These are phyloP conservation scores for Zoanthus gigantus DNA, from an alignment of 92 coral and sea anemone genomes.

Conservation along the genomic window DNA sequence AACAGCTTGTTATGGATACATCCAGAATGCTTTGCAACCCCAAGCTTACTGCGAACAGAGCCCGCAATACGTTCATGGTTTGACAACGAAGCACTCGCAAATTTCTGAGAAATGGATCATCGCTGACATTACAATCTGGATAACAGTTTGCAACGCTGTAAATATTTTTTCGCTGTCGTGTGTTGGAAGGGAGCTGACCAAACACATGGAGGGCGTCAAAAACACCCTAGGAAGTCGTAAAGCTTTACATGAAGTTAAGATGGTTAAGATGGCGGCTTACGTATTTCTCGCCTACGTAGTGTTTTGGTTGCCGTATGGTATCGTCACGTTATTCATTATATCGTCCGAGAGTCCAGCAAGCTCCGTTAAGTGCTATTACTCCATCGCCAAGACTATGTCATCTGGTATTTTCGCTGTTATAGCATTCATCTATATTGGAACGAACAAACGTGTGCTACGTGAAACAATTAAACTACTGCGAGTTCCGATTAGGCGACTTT, in stretches of 20 bases:
- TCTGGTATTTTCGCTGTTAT: conserved; percentile 27
- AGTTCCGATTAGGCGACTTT: conserved; percentile 1
- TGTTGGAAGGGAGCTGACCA: conserved; percentile 35
- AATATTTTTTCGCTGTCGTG: conserved; percentile 24
- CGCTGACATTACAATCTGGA: conserved; percentile 34
- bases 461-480: not conserved
- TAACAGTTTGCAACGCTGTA: conserved; percentile 19
- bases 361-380: conserved; percentile 6
- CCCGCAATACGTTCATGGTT: not conserved
- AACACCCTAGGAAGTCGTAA: conserved; percentile 20
- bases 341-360: not conserved
- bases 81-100: conserved; percentile 20
- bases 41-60: conserved; percentile 36
- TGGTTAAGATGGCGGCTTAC: conserved; percentile 42
- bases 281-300: conserved; percentile 33
- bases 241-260: conserved; percentile 39
- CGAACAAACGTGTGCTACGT: conserved; percentile 29
- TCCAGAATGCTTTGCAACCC: conserved; percentile 42
- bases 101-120: conserved; percentile 41
- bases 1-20: conserved; percentile 37
- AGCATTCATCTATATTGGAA: conserved; percentile 38
- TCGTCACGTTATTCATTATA: not conserved
- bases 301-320: conserved; percentile 42
- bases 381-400: conserved; percentile 29
- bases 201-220: conserved; percentile 36